Base-by-base conservation (phyloP, 2,797 vertebrate species). In the Kryptolebias ocellatus region DNA sequence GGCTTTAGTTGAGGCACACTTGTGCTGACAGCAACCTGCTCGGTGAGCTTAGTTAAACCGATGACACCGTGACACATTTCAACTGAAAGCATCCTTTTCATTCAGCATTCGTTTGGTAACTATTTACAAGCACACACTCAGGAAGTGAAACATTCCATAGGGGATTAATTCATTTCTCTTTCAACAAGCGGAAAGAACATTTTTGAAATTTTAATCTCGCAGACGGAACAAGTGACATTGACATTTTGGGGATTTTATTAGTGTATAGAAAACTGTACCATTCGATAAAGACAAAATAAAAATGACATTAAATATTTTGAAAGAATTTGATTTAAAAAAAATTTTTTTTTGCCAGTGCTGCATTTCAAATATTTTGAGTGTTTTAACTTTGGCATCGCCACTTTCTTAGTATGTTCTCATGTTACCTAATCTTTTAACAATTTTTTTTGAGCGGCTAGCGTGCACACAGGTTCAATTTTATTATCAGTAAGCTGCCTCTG, bases 1-100 rank as follows among this genome's bases (percentile, higher is more conserved):
- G 50, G 71, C 56, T 83, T 37, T 42, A 63, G 68, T 72, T 74
- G 5, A 52, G 58, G 46, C 69, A 67, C 74, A 75, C 52, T 52
- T 80, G 78, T 72, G 86, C 80, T 86, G 81, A 93, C 90, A 93
- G 88, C 85, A 89, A 90, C 89, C 86, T 90, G 91, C 88, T 87
- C 76, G 85, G 82, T 72, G 84, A 90, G 89, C 88, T 89, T 76
- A 83, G 60, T 53, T 78, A 71, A 67, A 71, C 62, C 24, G 73
- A 88, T 87, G 83, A 90, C 83, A 84, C 72, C 59, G 70, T 91
- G 86, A 86, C 88, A 91, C 80, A 81, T 88, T 87, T 87, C 89
- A 90, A 78, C 71, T 60, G 53, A 83, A 72, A 73, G 75, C 87
- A 91, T 91, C 90, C 87, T 92, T 84, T 87, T 89, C 86, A 63